Conservation (phyloP, 2,113 vertebrate genomes). For the Forbesichthys agassizii region DNA sequence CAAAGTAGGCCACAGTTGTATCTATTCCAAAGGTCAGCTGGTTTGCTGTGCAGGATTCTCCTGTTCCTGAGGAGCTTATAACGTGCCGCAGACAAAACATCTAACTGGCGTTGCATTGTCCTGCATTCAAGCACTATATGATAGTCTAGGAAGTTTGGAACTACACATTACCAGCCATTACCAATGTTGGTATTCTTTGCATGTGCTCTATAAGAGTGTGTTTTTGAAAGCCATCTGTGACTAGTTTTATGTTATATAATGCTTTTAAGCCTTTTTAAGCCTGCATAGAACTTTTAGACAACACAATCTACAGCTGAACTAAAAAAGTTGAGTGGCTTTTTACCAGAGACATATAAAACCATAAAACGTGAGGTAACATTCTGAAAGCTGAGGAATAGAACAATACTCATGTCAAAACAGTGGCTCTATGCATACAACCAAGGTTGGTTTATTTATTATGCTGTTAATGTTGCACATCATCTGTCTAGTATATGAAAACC, state of each 20-base stretch:
- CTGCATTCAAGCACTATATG: constrained; percentile 25
- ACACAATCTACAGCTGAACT: no score
- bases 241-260: constrained; percentile 19
- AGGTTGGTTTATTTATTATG: not conserved
- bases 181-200: constrained; percentile 54
- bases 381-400: constrained; percentile 21
- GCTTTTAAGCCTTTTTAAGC: constrained; percentile 27
- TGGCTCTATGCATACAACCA: not conserved
- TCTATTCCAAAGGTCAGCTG: constrained; percentile 58
- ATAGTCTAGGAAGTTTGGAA: not conserved
- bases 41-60: constrained; percentile 24
- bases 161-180: constrained; percentile 15
- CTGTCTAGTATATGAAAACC: not conserved
- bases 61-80: constrained; percentile 61
- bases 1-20: constrained; percentile 61
- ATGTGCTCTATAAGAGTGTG: constrained; percentile 42
- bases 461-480: not conserved
- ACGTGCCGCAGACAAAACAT: constrained; percentile 53
- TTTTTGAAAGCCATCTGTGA: constrained; percentile 47
- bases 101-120: constrained; percentile 25
- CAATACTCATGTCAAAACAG: not conserved
- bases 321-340: not conserved
- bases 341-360: constrained; percentile 1
- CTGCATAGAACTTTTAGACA: not conserved
- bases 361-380: constrained; percentile 20